phyloP scores from a whole-genome alignment of 2,888 invertebrate species.

The Lasioglossum calceatum region DNA sequence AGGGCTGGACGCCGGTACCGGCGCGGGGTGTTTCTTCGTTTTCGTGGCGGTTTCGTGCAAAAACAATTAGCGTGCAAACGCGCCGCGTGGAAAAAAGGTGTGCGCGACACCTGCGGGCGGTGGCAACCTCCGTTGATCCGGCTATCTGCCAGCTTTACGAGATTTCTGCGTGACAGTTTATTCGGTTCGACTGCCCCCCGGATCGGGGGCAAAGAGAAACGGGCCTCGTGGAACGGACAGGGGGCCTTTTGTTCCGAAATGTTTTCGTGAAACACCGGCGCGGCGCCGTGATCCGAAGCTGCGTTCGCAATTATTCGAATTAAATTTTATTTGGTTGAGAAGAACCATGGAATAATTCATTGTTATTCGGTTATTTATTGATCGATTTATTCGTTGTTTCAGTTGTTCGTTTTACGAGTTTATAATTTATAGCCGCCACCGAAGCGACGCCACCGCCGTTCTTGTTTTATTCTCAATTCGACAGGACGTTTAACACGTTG shows the following conservation, averaged over 20 bases:
- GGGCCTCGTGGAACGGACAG: not conserved
- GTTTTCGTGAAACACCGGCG: not conserved
- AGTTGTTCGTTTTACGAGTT: not conserved
- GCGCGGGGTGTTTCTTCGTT: slow-evolving; percentile 59
- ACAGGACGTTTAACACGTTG: not conserved
- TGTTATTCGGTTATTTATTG: not conserved
- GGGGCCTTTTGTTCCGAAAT: not conserved
- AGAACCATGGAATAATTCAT: not conserved
- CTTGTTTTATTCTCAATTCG: not conserved
- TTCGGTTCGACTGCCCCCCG: slow-evolving; percentile 14
- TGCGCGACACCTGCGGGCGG: slow-evolving; percentile 44
- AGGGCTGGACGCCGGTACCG: not conserved
- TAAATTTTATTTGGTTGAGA: not conserved
- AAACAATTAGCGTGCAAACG: slow-evolving; percentile 60
- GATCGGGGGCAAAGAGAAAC: slow-evolving; percentile 4
- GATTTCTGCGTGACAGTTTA: slow-evolving; percentile 59
- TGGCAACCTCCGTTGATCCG: slow-evolving; percentile 50
- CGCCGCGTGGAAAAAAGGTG: slow-evolving; percentile 6
- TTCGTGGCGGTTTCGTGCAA: slow-evolving; percentile 60
- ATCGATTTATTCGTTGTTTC: not conserved
- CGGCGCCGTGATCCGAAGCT: not conserved
- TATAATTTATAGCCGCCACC: not conserved
- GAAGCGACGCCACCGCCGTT: no score
- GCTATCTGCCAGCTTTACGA: slow-evolving; percentile 32
- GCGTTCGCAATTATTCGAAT: not conserved